phyloP scores from a whole-genome alignment of 2,797 vertebrate genomes.

The Rhinophrynus dorsalis region DNA sequence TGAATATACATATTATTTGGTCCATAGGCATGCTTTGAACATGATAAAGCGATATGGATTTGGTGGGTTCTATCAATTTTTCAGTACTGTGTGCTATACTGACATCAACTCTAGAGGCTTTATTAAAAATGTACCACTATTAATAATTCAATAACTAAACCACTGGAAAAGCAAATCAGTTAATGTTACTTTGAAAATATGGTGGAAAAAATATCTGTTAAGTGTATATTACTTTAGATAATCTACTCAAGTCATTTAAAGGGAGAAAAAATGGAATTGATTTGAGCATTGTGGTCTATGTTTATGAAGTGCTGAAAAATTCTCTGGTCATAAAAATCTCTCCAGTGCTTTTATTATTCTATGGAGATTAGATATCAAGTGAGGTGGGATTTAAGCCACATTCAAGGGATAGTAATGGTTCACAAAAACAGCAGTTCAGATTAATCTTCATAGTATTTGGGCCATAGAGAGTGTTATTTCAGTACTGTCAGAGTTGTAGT shows the following conservation, averaged over 20 bases:
- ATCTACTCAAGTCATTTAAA: background rate
- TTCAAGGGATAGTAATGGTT: no score
- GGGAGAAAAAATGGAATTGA: background rate
- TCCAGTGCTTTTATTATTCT: no score
- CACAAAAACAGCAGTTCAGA: no score
- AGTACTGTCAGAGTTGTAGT: no score
- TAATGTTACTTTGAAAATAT: slow-evolving; percentile 31
- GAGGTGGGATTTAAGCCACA: no score
- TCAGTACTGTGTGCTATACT: slow-evolving; percentile 35
- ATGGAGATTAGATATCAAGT: no score
- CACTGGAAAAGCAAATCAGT: slow-evolving; percentile 38
- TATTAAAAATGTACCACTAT: slow-evolving; percentile 49
- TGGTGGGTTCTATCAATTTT: slow-evolving; percentile 37
- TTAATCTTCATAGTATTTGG: no score
- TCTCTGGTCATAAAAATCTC: slow-evolving; percentile 10
- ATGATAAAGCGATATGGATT: slow-evolving; percentile 31
- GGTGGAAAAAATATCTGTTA: slow-evolving; percentile 13
- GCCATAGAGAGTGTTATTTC: no score
- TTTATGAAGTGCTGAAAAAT: background rate
- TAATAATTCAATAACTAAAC: slow-evolving; percentile 44
- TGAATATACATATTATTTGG: slow-evolving; percentile 14
- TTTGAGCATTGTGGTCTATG: background rate
- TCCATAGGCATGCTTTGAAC: slow-evolving; percentile 15
- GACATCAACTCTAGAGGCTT: slow-evolving; percentile 37
- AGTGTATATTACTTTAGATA: slow-evolving; percentile 9